A percentile compares a stretch with the other conserved stretches of the same genome.
Evolutionary conservation across 2,797 vertebrate species (phyloP).

Genomic region (Buphagus erythrorhynchus): DNA sequence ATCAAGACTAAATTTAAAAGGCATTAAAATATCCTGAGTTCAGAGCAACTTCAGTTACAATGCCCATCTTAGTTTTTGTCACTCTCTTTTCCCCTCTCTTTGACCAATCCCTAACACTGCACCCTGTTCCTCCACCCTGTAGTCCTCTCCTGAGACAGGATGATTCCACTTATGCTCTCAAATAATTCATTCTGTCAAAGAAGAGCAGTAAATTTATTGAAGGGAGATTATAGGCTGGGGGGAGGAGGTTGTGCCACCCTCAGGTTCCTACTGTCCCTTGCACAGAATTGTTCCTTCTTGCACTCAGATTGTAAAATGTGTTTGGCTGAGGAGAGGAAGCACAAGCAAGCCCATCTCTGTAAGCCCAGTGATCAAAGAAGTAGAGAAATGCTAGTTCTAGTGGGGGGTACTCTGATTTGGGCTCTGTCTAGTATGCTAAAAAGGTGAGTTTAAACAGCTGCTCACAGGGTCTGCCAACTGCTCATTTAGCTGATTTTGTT

Average conservation of each 20-base stretch:
- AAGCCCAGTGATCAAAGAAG: background rate
- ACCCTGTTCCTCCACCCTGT: background rate
- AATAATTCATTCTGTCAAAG: background rate
- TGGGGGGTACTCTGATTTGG: background rate
- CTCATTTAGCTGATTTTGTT: background rate
- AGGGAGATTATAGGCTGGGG: background rate
- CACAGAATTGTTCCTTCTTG: background rate
- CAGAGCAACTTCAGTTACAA: background rate
- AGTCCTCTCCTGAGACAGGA: background rate
- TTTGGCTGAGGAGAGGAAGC: background rate
- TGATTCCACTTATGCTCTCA: background rate
- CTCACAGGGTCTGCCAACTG: background rate
- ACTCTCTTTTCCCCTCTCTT: background rate
- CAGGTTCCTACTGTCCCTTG: background rate
- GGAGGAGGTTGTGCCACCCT: background rate
- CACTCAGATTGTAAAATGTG: background rate
- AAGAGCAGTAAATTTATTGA: background rate
- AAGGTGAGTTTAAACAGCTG: background rate
- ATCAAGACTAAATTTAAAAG: background rate
- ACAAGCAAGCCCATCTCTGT: background rate
- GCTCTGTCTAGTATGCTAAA: background rate
- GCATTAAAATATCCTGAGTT: background rate
- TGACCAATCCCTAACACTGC: background rate
- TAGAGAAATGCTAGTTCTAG: background rate
- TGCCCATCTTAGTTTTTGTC: background rate